phyloP scores from a whole-genome alignment of 1,140 invertebrate genomes.

The Chelonus insularis region DNA sequence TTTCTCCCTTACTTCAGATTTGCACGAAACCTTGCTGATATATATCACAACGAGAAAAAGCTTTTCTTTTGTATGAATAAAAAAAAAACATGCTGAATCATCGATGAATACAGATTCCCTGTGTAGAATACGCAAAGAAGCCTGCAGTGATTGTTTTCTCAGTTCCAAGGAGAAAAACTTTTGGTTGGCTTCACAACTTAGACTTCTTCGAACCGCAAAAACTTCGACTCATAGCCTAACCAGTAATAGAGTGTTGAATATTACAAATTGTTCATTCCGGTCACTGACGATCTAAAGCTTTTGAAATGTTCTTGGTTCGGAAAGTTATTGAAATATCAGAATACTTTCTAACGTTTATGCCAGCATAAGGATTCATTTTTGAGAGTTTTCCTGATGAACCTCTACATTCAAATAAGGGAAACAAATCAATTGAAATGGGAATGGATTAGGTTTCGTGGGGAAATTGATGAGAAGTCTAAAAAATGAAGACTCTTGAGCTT shows the following conservation, averaged over 20 bases:
- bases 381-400: no score
- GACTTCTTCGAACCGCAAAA: background rate
- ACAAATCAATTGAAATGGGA: no score
- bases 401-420: no score
- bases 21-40: background rate
- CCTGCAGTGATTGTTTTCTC: background rate
- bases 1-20: background rate
- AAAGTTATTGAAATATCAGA: no score
- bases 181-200: conserved; percentile 7
- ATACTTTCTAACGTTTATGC: no score
- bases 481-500: no score
- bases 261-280: background rate
- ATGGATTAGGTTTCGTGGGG: no score
- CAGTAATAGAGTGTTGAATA: conserved; percentile 9
- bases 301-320: no score
- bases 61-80: background rate
- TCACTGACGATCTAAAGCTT: background rate
- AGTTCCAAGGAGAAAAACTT: conserved; percentile 1
- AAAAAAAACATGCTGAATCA: conserved; percentile 8
- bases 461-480: no score
- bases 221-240: background rate
- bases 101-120: background rate
- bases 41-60: background rate
- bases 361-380: no score
- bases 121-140: conserved; percentile 7